Evolutionary conservation across 92 coral and sea anemone species (phyloP).

Genomic region (Desmophyllum pertusum): DNA sequence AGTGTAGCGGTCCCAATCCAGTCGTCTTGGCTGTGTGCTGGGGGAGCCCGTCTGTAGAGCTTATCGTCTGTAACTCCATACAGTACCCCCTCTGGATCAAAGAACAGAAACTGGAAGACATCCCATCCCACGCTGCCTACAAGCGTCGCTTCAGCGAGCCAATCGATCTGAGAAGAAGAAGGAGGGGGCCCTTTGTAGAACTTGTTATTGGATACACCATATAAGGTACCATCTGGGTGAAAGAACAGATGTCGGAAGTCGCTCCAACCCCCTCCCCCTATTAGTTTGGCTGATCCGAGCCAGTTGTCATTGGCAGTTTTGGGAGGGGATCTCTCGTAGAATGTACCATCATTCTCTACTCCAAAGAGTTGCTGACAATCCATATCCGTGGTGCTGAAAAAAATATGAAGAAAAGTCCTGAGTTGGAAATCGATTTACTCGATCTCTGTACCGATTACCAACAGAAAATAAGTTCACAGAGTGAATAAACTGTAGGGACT

Average conservation of each 20-base stretch:
- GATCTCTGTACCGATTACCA: no score
- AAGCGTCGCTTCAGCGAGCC: constrained; percentile 15
- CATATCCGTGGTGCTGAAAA: not conserved
- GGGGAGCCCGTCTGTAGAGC: constrained; percentile 15
- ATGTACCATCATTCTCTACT: constrained; percentile 9
- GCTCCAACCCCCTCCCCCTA: constrained; percentile 2
- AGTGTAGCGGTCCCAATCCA: constrained; percentile 19
- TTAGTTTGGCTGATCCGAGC: constrained; percentile 7
- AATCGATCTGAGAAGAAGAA: not conserved
- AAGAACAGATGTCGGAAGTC: constrained; percentile 1
- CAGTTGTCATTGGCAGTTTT: constrained; percentile 2
- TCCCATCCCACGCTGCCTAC: constrained; percentile 26
- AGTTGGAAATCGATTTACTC: no score
- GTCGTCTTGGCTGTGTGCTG: not conserved
- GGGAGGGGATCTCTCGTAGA: not conserved
- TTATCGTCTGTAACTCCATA: constrained; percentile 21
- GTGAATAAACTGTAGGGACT: no score
- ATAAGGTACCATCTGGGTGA: constrained; percentile 31
- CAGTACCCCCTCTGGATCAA: constrained; percentile 21
- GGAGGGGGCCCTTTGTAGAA: constrained; percentile 25
- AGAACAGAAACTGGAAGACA: constrained; percentile 23
- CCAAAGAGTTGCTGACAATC: not conserved
- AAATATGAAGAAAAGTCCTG: no score
- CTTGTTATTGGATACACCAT: constrained; percentile 5
- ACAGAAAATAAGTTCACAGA: no score